These are phyloP conservation scores for Coreoperca whiteheadi DNA, from an alignment of 2,113 vertebrate species.

Conservation along the genomic window DNA sequence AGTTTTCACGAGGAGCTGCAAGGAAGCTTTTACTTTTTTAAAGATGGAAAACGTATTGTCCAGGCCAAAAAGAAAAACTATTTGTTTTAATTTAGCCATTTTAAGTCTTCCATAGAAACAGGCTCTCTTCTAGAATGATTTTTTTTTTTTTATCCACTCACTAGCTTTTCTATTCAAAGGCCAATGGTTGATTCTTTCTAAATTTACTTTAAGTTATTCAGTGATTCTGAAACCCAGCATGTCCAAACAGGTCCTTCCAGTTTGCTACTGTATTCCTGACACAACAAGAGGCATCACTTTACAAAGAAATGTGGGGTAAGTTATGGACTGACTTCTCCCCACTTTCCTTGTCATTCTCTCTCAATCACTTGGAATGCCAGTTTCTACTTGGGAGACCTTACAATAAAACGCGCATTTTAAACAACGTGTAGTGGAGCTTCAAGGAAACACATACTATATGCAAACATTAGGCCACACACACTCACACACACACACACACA, in stretches of 20 bases:
- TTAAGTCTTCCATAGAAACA: background rate
- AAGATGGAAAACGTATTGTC: background rate
- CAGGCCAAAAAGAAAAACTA: background rate
- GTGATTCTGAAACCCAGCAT: background rate
- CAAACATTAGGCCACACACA: conserved; percentile 56
- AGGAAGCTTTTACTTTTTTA: no score
- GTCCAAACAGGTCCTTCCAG: background rate
- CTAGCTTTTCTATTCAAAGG: background rate
- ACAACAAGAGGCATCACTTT: background rate
- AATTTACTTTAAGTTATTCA: background rate
- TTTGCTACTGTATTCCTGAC: background rate
- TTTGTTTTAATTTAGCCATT: background rate
- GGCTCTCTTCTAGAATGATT: background rate
- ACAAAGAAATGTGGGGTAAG: background rate
- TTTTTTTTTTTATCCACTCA: background rate
- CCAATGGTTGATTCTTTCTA: background rate
- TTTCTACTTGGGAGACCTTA: conserved; percentile 27
- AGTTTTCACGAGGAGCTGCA: no score
- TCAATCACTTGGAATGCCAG: conserved; percentile 16
- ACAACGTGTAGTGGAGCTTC: conserved; percentile 13
- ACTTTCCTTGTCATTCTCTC: background rate
- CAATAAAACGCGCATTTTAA: conserved; percentile 38
- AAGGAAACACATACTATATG: conserved; percentile 6
- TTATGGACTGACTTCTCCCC: background rate
- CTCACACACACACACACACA: conserved; percentile 38